These are phyloP conservation scores for Drosophila biarmipes DNA, from an alignment of 1,140 invertebrate species.

Conservation along the genomic window DNA sequence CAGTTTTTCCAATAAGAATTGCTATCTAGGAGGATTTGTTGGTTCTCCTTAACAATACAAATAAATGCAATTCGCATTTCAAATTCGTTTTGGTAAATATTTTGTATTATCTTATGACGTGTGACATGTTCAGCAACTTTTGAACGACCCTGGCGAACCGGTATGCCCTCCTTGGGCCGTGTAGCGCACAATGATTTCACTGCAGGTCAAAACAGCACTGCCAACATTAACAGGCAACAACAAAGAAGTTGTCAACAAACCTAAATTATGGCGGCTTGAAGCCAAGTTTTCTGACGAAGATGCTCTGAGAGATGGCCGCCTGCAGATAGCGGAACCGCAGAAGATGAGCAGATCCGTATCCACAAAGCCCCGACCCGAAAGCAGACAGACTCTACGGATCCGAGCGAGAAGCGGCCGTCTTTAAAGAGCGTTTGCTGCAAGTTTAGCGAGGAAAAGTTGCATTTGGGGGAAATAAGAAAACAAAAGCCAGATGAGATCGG, in stretches of 20 bases:
- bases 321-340: slow-evolving; percentile 52
- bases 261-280: slow-evolving; percentile 76
- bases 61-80: too few species aligned
- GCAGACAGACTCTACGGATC: neutral
- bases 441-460: slow-evolving; percentile 69
- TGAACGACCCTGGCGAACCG: neutral
- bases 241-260: slow-evolving; percentile 70
- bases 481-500: slow-evolving; percentile 34
- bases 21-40: neutral
- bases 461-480: slow-evolving; percentile 58
- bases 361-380: neutral
- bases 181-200: slow-evolving; percentile 39
- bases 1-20: slow-evolving; percentile 6
- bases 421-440: slow-evolving; percentile 34
- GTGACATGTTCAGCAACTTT: too few species aligned
- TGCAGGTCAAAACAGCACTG: slow-evolving; percentile 36
- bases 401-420: slow-evolving; percentile 31
- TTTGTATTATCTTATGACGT: too few species aligned
- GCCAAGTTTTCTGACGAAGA: slow-evolving; percentile 71
- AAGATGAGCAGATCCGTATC: slow-evolving; percentile 46
- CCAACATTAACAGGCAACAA: slow-evolving; percentile 30
- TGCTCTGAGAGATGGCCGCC: slow-evolving; percentile 61
- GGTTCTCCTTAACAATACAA: too few species aligned
- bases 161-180: neutral
- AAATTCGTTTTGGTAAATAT: too few species aligned